Conservation (phyloP, 2,113 vertebrate species). For the Mastomys natalensis region DNA sequence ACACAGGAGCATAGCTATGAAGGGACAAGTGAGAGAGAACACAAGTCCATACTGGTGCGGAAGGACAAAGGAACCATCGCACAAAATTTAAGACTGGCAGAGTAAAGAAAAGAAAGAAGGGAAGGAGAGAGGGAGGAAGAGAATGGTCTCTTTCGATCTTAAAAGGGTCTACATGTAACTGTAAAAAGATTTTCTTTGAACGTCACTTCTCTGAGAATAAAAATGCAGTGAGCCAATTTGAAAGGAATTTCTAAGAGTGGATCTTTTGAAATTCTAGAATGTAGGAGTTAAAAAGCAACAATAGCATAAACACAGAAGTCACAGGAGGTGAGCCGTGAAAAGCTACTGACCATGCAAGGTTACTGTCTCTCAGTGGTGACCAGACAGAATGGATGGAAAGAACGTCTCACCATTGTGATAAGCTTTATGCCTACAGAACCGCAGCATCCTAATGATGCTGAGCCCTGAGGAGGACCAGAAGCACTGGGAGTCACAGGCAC, state of each 20-base stretch:
- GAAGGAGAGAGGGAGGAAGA: background rate
- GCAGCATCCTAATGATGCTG: background rate
- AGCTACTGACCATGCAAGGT: background rate
- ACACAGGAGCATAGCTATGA: background rate
- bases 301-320: background rate
- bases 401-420: background rate
- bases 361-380: background rate
- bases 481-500: background rate
- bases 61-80: background rate
- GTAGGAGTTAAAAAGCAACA: background rate
- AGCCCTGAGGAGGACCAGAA: background rate
- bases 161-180: background rate
- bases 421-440: background rate
- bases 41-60: background rate
- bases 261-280: conserved; percentile 35
- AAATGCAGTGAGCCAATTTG: background rate
- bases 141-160: background rate
- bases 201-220: background rate
- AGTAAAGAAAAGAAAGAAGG: background rate
- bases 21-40: background rate
- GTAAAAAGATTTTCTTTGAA: background rate
- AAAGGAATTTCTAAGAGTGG: conserved; percentile 4
- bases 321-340: background rate
- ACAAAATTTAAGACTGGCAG: background rate
- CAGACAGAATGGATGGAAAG: background rate